Evolutionary conservation across 2,888 invertebrate species (phyloP), one percentile per base, ranked within the genome.

Genomic region (Agonopterix alstromeriana): DNA sequence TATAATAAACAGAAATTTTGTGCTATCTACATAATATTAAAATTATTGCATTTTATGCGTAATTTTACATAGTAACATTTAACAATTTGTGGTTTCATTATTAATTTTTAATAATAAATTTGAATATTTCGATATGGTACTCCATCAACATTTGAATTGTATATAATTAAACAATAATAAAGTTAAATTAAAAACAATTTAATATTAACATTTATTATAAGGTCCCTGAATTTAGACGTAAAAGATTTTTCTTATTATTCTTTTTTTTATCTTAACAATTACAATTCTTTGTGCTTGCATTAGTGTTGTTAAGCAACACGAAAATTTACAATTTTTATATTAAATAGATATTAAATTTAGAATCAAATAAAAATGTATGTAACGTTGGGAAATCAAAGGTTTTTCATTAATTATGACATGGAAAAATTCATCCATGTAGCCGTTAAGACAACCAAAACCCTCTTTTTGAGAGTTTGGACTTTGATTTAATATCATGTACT

Each of bases 1-100:
- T 38, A 38, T 38, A 10, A n/a, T 38, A 38, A 38, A 27, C 27
- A 27, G 53, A 58, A 57, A 53, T 55, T 60, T 62, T 51, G 79
- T 79, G 80, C 77, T 79, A 78, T 72, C 74, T 78, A 77, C 62
- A 60, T 62, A 60, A 63, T 58, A 63, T 57, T 57, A 61, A 60
- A 56, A 60, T 73, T 73, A 76, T 78, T 82, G 84, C 84, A 83
- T 83, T 80, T 76, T 53, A 83, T 83, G 82, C 82, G 60, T 65
- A 47, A 52, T 46, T 48, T 46, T 48, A 54, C 47, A 51, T 49
- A 46, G 45, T 45, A 53, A 52, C 54, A 47, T 56, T 53, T 43
- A 48, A 46, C 47, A 48, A 46, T 48, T 45, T 48, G 38, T 50
- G 38, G 27, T 27, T 27, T 27, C 12, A 27, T 27, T 45, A 46